These are phyloP conservation scores for Dastarcus helophoroides DNA, from an alignment of 2,888 invertebrate genomes.

Conservation along the genomic window DNA sequence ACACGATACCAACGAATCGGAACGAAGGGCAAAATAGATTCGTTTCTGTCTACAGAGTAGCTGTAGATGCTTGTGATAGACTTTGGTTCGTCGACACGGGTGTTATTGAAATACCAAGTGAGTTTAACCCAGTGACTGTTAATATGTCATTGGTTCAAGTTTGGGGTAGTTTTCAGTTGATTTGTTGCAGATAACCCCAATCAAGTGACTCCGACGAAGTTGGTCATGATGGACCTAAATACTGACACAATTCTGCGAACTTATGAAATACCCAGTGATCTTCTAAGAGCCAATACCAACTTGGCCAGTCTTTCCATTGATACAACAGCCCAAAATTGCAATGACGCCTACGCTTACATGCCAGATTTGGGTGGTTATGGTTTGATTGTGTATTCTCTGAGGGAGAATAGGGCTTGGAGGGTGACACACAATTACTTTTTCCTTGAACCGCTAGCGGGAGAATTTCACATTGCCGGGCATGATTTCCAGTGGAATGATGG, in stretches of 20 bases:
- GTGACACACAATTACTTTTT: slow-evolving; percentile 60
- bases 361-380: slow-evolving; percentile 55
- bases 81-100: slow-evolving; percentile 76
- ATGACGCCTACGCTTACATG: slow-evolving; percentile 57
- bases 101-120: slow-evolving; percentile 53
- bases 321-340: slow-evolving; percentile 45
- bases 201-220: slow-evolving; percentile 46
- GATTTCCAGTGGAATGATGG: slow-evolving; percentile 73
- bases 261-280: slow-evolving; percentile 43
- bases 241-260: slow-evolving; percentile 49
- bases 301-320: slow-evolving; percentile 61
- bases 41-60: slow-evolving; percentile 60
- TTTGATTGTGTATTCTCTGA: slow-evolving; percentile 39
- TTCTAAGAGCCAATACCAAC: slow-evolving; percentile 38
- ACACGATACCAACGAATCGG: slow-evolving; percentile 40
- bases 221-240: slow-evolving; percentile 55
- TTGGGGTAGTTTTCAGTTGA: slow-evolving; percentile 1
- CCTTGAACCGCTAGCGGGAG: slow-evolving; percentile 58
- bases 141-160: not conserved
- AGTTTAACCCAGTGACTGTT: slow-evolving; percentile 16
- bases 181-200: slow-evolving; percentile 36
- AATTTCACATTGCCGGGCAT: slow-evolving; percentile 54
- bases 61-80: slow-evolving; percentile 58
- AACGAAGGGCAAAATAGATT: slow-evolving; percentile 25
- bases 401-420: slow-evolving; percentile 47